phyloP scores from a whole-genome alignment of 1,140 invertebrate genomes.

The Metaphire vulgaris region DNA sequence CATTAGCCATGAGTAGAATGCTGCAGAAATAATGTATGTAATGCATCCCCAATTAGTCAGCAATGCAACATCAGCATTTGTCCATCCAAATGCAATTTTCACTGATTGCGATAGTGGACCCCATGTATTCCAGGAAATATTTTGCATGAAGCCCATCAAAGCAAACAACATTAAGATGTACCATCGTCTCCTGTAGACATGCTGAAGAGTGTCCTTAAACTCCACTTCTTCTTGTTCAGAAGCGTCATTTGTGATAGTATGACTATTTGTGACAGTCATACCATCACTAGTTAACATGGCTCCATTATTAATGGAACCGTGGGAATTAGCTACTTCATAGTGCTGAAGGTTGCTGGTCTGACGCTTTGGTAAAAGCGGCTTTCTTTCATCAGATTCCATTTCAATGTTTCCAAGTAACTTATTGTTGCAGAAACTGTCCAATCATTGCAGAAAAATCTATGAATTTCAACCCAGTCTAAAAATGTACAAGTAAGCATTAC shows the following conservation, averaged over 20 bases:
- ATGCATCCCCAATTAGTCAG: constrained; percentile 57
- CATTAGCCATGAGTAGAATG: constrained; percentile 53
- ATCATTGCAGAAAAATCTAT: no score
- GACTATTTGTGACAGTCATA: no score
- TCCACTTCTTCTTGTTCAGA: neutral
- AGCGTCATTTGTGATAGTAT: neutral
- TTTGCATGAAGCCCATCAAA: constrained; percentile 21
- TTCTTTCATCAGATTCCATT: neutral
- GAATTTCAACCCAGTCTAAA: no score
- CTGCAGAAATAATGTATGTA: constrained; percentile 50
- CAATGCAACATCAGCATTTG: constrained; percentile 51
- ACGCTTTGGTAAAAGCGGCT: neutral
- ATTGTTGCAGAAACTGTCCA: no score
- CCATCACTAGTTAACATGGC: no score
- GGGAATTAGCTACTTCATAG: neutral
- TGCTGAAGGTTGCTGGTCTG: neutral
- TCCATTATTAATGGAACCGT: neutral
- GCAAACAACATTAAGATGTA: neutral
- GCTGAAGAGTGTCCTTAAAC: neutral
- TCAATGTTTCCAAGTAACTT: neutral
- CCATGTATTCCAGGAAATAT: constrained; percentile 56
- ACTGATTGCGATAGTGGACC: constrained; percentile 54
- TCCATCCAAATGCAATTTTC: constrained; percentile 54
- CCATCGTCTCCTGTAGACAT: neutral
- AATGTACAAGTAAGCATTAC: no score